Conservation (phyloP, 2,113 vertebrate species). For the Heterocephalus glaber region DNA sequence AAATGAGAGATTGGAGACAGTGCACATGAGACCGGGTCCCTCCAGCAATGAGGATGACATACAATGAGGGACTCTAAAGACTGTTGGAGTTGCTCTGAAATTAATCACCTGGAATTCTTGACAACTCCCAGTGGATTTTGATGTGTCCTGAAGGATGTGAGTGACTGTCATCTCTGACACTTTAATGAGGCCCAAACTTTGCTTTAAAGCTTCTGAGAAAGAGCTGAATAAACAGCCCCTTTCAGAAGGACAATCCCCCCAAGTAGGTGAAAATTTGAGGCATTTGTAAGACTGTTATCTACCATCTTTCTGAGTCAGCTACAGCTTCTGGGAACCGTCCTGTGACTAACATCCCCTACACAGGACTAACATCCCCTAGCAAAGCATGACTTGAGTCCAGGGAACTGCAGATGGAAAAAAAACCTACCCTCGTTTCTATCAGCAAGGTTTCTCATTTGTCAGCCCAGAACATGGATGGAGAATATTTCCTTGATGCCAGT, state of each 20-base stretch:
- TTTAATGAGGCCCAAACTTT: conserved; percentile 68
- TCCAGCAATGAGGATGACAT: background rate
- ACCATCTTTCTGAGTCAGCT: conserved; percentile 68
- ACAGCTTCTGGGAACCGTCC: background rate
- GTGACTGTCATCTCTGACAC: conserved; percentile 34
- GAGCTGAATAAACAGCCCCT: conserved; percentile 71
- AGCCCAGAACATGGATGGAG: conserved; percentile 22
- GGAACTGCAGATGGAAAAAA: conserved; percentile 75
- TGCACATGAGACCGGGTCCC: background rate
- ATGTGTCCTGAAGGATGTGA: background rate
- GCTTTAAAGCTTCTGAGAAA: conserved; percentile 50
- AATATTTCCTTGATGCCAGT: conserved; percentile 66
- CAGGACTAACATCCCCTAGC: conserved; percentile 66
- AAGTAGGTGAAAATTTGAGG: conserved; percentile 74
- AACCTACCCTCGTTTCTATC: conserved; percentile 62
- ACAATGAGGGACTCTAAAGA: background rate
- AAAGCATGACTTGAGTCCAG: conserved; percentile 48
- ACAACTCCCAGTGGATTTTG: background rate
- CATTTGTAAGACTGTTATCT: conserved; percentile 61
- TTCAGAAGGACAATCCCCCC: conserved; percentile 53
- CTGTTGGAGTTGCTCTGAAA: background rate
- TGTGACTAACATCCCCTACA: conserved; percentile 66
- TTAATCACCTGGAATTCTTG: background rate
- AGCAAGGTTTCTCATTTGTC: conserved; percentile 62
- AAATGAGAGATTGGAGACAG: background rate